Conservation (phyloP, 2,797 vertebrate genomes). For the Orestias chungarensis region DNA sequence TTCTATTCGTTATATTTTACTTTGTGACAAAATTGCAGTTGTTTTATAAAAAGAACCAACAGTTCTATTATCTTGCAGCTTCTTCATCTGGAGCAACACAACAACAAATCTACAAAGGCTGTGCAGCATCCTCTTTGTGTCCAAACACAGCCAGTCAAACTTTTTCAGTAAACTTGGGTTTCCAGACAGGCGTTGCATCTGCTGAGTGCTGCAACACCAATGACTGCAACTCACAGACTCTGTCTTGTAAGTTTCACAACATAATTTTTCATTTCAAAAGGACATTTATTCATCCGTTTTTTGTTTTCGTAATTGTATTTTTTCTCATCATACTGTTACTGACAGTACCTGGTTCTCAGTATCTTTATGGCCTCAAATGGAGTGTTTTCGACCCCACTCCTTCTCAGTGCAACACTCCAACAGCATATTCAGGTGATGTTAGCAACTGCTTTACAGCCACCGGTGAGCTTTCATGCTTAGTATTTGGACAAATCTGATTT, state of each 20-base stretch:
- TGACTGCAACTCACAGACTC: conserved; percentile 25
- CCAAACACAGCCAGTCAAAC: neutral
- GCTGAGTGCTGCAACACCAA: conserved; percentile 26
- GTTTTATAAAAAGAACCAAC: neutral
- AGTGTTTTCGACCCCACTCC: neutral
- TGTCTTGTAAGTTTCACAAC: conserved; percentile 5
- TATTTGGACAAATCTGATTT: too few relatives aligned
- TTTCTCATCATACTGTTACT: too few relatives aligned
- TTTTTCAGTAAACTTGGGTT: conserved; percentile 1
- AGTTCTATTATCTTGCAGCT: conserved; percentile 6
- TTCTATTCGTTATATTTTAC: neutral
- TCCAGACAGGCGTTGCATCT: neutral
- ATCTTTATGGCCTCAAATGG: neutral
- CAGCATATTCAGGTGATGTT: neutral
- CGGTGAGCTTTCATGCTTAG: conserved; percentile 13
- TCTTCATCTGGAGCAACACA: fast-evolving
- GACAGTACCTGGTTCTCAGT: too few relatives aligned
- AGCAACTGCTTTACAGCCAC: conserved; percentile 1
- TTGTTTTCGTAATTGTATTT: too few relatives aligned
- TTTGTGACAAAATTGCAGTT: neutral
- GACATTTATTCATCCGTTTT: too few relatives aligned
- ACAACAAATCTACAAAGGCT: neutral
- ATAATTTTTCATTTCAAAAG: neutral
- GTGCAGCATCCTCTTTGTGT: conserved; percentile 23
- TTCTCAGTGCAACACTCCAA: neutral